Evolutionary conservation across 2,797 vertebrate genomes (phyloP), one percentile per base, ranked within the genome.

Genomic region (Octomys mimax): DNA sequence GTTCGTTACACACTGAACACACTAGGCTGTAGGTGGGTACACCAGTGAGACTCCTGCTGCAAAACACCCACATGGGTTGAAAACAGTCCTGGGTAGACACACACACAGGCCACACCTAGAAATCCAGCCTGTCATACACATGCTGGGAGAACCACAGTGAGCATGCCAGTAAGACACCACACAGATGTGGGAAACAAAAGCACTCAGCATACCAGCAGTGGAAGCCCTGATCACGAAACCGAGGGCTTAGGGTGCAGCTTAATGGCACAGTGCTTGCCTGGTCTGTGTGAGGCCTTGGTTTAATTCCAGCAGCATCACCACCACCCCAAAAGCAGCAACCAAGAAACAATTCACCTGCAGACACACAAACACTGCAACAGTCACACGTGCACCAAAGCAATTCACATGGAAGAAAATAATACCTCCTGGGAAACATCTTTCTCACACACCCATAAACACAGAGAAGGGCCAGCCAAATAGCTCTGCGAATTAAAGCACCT

Each of bases 1-100:
- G 66, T 54, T 21, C 73, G 31, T 33, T n/a, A 11, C 36, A 28
- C 52, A 71, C 54, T 49, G 73, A 59, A 62, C 68, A 64, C 81
- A 57, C 26, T 83, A 87, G 73, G 75, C 75, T 70, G 59, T 79
- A 7, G 4, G 22, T 18, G n/a, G 57, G 62, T 64, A 70, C 42
- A 83, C 61, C 57, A 78, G 6, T 11, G 57, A 87, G 64, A 75
- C 39, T 21, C 64, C 95, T 95, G 96, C 87, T 91, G 19, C 24
- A 21, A 78, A 78, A 83, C 21, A 10, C 87, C 79, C 19, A 46
- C 70, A 70, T 28, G 6, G 49, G 57, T 62, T 12, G 36, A 28
- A 28, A 70, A 46, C 24, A 46, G 31, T 68, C 52, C 33, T 71
- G 10, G 77, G 66, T 31, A 11, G 14, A 66, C 42, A 88, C 36